Evolutionary conservation across 2,797 vertebrate genomes (phyloP).

Genomic region (Platalea minor): DNA sequence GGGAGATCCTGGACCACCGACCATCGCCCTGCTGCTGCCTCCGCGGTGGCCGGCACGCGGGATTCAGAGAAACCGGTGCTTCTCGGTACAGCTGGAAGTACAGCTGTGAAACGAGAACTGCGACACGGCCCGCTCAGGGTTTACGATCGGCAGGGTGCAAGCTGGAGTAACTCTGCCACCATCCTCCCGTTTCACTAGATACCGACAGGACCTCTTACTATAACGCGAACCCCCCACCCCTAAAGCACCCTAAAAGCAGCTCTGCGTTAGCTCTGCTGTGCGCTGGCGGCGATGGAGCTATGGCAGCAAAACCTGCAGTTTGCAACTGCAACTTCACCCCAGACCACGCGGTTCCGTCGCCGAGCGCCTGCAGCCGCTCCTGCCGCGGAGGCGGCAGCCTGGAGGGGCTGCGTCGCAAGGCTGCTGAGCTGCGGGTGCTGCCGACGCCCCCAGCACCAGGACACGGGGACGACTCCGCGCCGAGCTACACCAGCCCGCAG

Average conservation of each 20-base stretch:
- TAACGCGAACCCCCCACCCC: accelerated
- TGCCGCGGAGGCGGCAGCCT: neutral
- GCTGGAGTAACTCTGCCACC: neutral
- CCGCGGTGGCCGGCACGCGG: neutral
- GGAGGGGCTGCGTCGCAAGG: neutral
- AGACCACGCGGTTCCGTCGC: accelerated
- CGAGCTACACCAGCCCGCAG: neutral
- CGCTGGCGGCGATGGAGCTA: accelerated
- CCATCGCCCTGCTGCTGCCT: neutral
- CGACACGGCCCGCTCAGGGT: neutral
- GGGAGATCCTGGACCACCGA: neutral
- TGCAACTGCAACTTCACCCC: too few relatives aligned
- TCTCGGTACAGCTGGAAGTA: neutral
- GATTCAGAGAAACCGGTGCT: too few relatives aligned
- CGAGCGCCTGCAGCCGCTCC: neutral
- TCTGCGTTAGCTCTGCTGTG: accelerated
- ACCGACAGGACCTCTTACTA: neutral
- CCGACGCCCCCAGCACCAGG: neutral
- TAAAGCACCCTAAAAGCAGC: too few relatives aligned
- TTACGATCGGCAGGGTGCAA: neutral
- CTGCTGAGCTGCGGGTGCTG: neutral
- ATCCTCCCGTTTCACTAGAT: accelerated
- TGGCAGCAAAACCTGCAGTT: neutral
- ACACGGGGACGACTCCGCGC: neutral
- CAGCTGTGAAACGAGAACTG: neutral